Conservation (phyloP, 2,797 vertebrate genomes). For the Takifugu rubripes region DNA sequence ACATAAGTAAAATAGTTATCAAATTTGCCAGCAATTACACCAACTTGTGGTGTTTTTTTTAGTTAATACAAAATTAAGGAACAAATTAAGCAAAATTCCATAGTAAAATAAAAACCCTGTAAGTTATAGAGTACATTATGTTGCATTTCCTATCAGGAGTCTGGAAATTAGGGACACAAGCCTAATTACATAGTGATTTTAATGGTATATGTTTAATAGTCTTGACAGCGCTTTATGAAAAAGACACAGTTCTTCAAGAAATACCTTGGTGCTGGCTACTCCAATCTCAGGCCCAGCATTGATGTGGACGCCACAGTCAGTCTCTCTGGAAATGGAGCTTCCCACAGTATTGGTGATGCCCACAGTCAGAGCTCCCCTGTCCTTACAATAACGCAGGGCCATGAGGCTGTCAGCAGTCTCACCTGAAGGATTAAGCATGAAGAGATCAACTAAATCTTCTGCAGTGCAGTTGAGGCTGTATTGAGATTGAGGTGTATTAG, state of each 20-base stretch:
- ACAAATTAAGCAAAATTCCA: no score
- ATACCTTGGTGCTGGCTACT: constrained; percentile 96
- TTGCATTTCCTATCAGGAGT: no score
- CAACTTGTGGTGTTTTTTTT: no score
- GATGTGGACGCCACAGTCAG: constrained; percentile 96
- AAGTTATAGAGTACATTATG: no score
- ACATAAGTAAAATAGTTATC: no score
- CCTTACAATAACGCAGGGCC: constrained; percentile 93
- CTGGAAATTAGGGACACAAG: no score
- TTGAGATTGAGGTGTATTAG: background rate
- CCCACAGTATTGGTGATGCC: constrained; percentile 97
- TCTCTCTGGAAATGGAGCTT: constrained; percentile 97
- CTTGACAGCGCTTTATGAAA: no score
- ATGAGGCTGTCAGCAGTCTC: constrained; percentile 97
- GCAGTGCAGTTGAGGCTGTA: background rate
- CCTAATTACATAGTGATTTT: no score
- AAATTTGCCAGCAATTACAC: no score
- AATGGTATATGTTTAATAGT: no score
- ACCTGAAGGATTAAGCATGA: constrained; percentile 66
- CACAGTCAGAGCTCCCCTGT: constrained; percentile 91
- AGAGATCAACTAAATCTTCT: constrained; percentile 14
- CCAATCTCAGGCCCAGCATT: constrained; percentile 97
- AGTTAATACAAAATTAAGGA: no score
- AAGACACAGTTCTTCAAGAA: background rate
- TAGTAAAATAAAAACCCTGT: no score